Conservation (phyloP, 92 coral and sea anemone genomes). For the Porites lobata region DNA sequence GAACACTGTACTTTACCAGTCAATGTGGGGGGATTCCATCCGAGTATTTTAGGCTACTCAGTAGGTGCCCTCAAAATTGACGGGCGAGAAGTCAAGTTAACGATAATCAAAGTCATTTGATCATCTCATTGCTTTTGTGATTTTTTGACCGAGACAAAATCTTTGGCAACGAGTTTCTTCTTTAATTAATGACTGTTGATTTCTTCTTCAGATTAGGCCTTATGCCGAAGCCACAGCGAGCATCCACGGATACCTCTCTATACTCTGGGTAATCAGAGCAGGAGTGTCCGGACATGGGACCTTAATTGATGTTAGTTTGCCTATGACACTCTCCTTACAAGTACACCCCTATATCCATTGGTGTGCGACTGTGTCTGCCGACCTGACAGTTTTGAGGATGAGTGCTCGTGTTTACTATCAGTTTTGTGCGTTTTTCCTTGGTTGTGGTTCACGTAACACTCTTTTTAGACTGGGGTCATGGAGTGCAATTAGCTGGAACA, state of each 20-base stretch:
- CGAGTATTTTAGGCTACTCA: not conserved
- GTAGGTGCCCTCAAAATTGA: not conserved
- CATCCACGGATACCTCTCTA: conserved; percentile 1
- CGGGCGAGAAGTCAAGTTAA: not conserved
- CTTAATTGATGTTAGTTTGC: conserved; percentile 1
- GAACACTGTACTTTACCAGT: not conserved
- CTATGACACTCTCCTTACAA: conserved; percentile 4
- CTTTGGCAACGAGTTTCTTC: not conserved
- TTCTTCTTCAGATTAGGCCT: conserved; percentile 10
- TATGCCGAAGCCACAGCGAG: conserved; percentile 5
- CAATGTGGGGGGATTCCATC: not conserved
- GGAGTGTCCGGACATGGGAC: conserved; percentile 28
- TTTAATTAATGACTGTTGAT: conserved; percentile 1
- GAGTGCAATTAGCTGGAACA: not conserved
- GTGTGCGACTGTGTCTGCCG: conserved; percentile 7
- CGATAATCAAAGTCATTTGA: not conserved
- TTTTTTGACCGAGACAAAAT: not conserved
- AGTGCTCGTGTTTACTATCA: conserved; percentile 13
- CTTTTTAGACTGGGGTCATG: not conserved
- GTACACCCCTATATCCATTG: not conserved
- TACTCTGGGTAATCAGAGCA: not conserved
- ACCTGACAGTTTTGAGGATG: conserved; percentile 9
- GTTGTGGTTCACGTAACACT: not conserved
- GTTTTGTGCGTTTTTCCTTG: not conserved
- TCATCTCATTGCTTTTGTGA: not conserved